A percentile compares a stretch with the other conserved stretches of the same genome.
These are phyloP conservation scores for Helostoma temminkii DNA, from an alignment of 2,797 vertebrate species.

Conservation along the genomic window DNA sequence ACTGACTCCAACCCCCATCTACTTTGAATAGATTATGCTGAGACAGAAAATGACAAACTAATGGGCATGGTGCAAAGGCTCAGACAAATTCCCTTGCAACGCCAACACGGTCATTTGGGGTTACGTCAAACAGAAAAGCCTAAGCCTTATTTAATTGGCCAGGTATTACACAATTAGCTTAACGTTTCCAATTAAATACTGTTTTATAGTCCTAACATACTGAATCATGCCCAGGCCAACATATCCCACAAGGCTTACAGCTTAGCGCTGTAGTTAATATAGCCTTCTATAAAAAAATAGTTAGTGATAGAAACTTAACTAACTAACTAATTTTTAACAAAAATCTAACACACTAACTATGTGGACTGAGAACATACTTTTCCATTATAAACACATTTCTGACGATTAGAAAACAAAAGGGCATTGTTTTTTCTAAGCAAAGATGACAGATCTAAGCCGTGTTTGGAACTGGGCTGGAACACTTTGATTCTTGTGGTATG, in stretches of 20 bases:
- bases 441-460: constrained; percentile 15
- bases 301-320: constrained; percentile 34
- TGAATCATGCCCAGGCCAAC: constrained; percentile 44
- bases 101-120: background rate
- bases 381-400: background rate
- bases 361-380: constrained; percentile 11
- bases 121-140: constrained; percentile 28
- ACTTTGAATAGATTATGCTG: background rate
- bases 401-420: background rate
- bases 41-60: background rate
- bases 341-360: constrained; percentile 7
- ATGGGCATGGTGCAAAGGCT: background rate
- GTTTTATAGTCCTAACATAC: constrained; percentile 53
- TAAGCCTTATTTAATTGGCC: constrained; percentile 25
- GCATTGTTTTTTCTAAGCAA: background rate
- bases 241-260: constrained; percentile 56
- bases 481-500: constrained; percentile 48
- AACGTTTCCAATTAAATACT: constrained; percentile 49
- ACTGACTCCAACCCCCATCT: background rate
- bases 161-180: constrained; percentile 52
- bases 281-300: constrained; percentile 46
- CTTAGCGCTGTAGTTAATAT: constrained; percentile 57
- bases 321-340: constrained; percentile 36
- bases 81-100: constrained; percentile 8
- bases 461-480: constrained; percentile 26